Conservation (phyloP, 2,113 vertebrate genomes). For the Nyctibius bracteatus region DNA sequence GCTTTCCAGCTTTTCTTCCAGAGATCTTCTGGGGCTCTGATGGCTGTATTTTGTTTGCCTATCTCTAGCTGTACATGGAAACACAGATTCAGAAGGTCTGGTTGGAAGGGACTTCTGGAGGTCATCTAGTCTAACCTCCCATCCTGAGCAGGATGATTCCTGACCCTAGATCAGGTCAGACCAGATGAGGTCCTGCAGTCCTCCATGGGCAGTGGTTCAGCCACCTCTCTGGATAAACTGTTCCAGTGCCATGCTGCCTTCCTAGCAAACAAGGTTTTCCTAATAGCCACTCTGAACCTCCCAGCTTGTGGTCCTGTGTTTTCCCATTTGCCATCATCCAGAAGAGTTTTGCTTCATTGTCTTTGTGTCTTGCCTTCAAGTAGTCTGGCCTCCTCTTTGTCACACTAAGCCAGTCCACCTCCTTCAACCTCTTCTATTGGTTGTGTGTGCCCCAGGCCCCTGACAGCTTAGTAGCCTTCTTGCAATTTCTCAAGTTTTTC, state of each 20-base stretch:
- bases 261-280: neutral
- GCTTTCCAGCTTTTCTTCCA: neutral
- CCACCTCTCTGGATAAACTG: neutral
- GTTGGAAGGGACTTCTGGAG: neutral
- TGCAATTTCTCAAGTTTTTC: neutral
- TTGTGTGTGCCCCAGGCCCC: neutral
- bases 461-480: neutral
- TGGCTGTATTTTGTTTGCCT: neutral
- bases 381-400: neutral
- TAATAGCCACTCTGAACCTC: neutral
- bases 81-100: neutral
- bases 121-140: neutral
- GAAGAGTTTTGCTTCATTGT: neutral
- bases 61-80: neutral
- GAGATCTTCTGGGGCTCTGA: neutral
- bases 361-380: neutral
- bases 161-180: neutral
- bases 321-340: neutral
- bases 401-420: neutral
- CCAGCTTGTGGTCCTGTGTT: neutral
- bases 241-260: neutral
- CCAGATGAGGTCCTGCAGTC: neutral
- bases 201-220: neutral
- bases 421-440: neutral
- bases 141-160: neutral